These are phyloP conservation scores for Theretra japonica DNA, from an alignment of 2,888 invertebrate genomes.

Conservation along the genomic window DNA sequence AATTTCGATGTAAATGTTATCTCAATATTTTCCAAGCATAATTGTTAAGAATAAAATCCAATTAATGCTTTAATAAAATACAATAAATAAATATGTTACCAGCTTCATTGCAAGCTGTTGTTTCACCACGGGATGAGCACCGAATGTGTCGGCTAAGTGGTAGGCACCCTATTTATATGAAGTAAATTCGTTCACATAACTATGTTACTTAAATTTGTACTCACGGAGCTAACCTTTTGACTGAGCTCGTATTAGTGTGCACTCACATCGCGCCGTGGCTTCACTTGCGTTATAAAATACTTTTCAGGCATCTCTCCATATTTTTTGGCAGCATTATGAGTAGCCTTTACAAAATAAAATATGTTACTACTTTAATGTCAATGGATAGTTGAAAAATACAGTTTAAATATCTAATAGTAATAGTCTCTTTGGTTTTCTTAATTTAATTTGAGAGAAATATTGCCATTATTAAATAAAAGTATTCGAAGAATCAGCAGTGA, in stretches of 20 bases:
- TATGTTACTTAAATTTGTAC: conserved; percentile 64
- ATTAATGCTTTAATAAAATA: background rate
- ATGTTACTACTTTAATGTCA: no score
- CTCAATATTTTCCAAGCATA: background rate
- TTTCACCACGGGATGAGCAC: conserved; percentile 56
- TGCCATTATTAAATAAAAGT: background rate
- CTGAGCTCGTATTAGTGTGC: conserved; percentile 49
- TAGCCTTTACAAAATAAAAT: no score
- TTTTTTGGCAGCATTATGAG: background rate
- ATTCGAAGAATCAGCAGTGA: no score
- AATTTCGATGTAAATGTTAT: background rate
- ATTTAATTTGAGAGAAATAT: background rate
- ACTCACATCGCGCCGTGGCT: conserved; percentile 26
- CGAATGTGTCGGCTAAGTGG: conserved; percentile 64
- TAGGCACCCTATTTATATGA: conserved; percentile 78
- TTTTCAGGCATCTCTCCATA: background rate
- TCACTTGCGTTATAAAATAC: background rate
- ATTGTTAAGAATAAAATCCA: background rate
- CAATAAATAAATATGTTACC: conserved; percentile 57
- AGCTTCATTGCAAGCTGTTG: conserved; percentile 80
- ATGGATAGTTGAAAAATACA: no score
- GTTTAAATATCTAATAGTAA: no score
- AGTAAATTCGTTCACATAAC: conserved; percentile 75
- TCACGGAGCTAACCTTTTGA: conserved; percentile 81
- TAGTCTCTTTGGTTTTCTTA: no score